Percentiles rank a stretch among this genome's conserved stretches.
phyloP scores from a whole-genome alignment of 2,797 vertebrate genomes.

The Muscicapa striata region DNA sequence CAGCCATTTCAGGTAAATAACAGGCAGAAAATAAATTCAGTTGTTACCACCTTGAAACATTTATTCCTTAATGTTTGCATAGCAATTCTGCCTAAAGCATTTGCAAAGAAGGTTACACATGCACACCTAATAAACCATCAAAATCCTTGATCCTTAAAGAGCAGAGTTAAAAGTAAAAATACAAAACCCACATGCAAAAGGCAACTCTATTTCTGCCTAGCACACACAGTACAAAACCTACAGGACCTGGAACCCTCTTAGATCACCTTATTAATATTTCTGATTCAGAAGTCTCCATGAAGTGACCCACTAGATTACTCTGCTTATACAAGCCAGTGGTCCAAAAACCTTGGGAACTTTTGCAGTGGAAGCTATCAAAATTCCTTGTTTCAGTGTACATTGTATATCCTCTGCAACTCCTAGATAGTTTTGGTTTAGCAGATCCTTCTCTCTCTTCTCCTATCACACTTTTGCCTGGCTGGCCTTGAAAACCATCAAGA shows the following conservation, averaged over 20 bases:
- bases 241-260: fast-evolving
- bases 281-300: not conserved
- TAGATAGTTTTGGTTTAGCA: not conserved
- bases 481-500: not conserved
- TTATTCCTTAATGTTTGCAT: not conserved
- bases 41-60: not conserved
- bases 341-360: not conserved
- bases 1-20: not conserved
- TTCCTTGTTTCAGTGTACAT: not conserved
- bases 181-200: not conserved
- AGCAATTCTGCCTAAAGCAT: not conserved
- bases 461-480: not conserved
- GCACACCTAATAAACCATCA: not conserved
- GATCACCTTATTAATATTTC: not conserved
- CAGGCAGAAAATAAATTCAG: not conserved
- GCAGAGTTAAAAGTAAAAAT: not conserved
- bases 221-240: not conserved
- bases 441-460: not conserved
- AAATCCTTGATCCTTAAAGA: not conserved
- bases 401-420: not conserved
- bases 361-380: not conserved
- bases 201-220: not conserved
- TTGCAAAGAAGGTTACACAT: not conserved
- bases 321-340: not conserved
- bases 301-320: not conserved